Base-by-base conservation (phyloP, 2,888 invertebrate species). In the Actias luna region DNA sequence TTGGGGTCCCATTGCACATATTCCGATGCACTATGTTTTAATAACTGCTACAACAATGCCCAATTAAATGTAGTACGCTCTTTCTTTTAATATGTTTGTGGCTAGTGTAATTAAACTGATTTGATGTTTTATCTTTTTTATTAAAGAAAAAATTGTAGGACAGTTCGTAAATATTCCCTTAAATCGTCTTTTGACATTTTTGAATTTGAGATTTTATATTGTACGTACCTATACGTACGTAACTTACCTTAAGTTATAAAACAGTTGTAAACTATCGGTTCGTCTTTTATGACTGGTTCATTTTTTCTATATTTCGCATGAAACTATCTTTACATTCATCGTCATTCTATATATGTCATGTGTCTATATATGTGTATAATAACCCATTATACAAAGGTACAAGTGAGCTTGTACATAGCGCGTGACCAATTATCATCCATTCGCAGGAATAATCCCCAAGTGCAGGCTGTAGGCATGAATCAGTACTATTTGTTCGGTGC, bases 381-480 rank as follows among this genome's bases (percentile, higher is more conserved):
- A 39, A 39, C 2, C n/a, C n/a, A n/a, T 39, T 5, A 39, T n/a
- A 7, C 5, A 42, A 42, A 4, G 5, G 18, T 42, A 8, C 18
- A 42, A 18, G n/a, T 76, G 77, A 74, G 70, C 71, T 70, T 73
- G 69, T 75, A 67, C 72, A 70, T 67, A 69, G 82, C 72, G 72
- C 82, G 85, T 87, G 86, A 82, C 77, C 81, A 84, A 82, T 82
- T 85, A 86, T 88, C 85, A 87, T 86, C 82, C 79, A 77, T 67
- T 68, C 71, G 67, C 69, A 67, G 64, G 67, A 65, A 74, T 87
- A 87, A 87, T 86, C 84, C 84, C 74, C 65, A 65, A 63, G 73
- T 74, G 74, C 62, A 65, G 71, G 68, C 67, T 69, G 62, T 61
- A 64, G 75, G 76, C 83, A 82, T 85, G 85, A 77, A 78, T 78